These are phyloP conservation scores for Tursiops truncatus DNA, from an alignment of 2,113 vertebrate genomes.

Conservation along the genomic window DNA sequence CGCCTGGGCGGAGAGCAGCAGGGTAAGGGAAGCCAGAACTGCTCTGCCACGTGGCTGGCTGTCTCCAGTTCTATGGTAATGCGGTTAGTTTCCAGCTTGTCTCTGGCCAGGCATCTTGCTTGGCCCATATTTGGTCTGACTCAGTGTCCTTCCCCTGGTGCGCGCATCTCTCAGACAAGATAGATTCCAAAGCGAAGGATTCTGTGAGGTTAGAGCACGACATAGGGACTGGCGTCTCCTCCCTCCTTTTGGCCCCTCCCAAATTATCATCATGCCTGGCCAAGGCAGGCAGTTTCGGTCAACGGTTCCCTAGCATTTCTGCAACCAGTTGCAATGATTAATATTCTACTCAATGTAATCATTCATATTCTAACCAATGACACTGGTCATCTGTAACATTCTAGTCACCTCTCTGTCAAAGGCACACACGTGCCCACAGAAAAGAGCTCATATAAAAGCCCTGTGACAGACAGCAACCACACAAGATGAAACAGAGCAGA, in stretches of 20 bases:
- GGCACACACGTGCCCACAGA: not conserved
- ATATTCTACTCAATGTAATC: not conserved
- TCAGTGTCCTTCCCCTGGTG: not conserved
- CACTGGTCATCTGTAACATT: not conserved
- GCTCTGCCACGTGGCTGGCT: not conserved
- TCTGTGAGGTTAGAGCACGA: not conserved
- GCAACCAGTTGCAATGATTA: not conserved
- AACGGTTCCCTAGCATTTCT: not conserved
- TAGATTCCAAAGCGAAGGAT: not conserved
- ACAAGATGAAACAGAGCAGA: not conserved
- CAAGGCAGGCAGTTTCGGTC: not conserved
- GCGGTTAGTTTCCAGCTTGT: not conserved
- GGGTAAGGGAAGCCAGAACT: not conserved
- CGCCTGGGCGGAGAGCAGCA: not conserved
- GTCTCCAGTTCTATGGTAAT: not conserved
- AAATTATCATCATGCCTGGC: not conserved
- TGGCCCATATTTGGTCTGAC: not conserved
- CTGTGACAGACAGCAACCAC: not conserved
- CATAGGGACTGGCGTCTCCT: not conserved
- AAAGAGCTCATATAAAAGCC: not conserved
- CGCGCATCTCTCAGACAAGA: not conserved
- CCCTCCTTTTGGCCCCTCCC: not conserved
- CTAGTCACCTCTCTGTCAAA: not conserved
- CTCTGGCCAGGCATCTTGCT: not conserved
- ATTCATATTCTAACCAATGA: not conserved